These are phyloP conservation scores for Nemurella pictetii DNA, from an alignment of 2,888 invertebrate species.

Conservation along the genomic window DNA sequence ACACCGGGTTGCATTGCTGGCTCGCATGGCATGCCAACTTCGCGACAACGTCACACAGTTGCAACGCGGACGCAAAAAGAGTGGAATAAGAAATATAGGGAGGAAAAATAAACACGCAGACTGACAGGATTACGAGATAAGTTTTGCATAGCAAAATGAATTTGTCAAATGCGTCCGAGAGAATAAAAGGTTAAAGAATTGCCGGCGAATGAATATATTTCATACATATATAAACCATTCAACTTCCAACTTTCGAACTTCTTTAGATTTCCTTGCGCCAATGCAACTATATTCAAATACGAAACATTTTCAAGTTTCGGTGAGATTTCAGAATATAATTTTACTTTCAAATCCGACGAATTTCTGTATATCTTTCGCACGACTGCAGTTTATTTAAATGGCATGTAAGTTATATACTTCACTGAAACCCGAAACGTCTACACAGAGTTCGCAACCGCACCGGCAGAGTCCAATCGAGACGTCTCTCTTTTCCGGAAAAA, in stretches of 20 bases:
- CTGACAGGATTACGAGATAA: not conserved
- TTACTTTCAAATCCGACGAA: constrained; percentile 12
- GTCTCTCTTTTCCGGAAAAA: not conserved
- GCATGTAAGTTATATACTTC: not conserved
- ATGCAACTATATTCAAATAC: not conserved
- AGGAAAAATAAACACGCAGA: not conserved
- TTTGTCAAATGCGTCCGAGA: not conserved
- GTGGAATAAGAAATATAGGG: not conserved
- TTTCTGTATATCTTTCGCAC: not conserved
- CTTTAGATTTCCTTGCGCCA: not conserved
- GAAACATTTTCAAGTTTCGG: not conserved
- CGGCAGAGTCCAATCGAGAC: not conserved
- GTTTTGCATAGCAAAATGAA: not conserved
- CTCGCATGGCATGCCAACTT: not conserved
- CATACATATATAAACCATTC: not conserved
- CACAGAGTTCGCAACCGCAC: not conserved
- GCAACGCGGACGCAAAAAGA: not conserved
- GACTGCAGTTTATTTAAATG: not conserved
- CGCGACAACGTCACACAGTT: not conserved
- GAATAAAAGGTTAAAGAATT: not conserved
- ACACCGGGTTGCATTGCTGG: too few relatives aligned
- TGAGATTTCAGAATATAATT: not conserved
- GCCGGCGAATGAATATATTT: not conserved
- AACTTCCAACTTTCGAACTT: not conserved
- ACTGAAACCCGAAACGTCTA: not conserved